phyloP scores from a whole-genome alignment of 2,888 invertebrate genomes.

The Ditula angustiorana region DNA sequence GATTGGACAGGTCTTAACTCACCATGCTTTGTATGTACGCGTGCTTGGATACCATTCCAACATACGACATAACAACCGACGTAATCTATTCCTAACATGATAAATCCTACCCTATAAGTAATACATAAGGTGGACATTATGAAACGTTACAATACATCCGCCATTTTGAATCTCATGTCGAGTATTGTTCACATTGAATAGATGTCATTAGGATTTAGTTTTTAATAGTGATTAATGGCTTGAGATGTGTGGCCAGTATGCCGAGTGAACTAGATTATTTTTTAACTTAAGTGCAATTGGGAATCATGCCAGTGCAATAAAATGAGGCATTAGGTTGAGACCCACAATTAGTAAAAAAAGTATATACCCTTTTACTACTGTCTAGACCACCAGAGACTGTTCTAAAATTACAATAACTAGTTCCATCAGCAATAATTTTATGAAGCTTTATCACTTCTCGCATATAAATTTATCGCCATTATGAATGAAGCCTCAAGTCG shows the following conservation, averaged over 20 bases:
- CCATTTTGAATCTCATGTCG: slow-evolving; percentile 53
- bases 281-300: no score
- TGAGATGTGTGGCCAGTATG: slow-evolving; percentile 8
- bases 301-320: no score
- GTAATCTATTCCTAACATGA: no score
- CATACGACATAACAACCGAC: background rate
- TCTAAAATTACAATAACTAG: background rate
- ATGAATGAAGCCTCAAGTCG: background rate
- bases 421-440: background rate
- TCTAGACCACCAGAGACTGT: no score
- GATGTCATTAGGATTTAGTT: slow-evolving; percentile 7
- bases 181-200: slow-evolving; percentile 9
- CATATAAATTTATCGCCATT: background rate
- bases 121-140: background rate
- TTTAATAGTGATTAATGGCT: slow-evolving; percentile 3
- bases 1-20: slow-evolving; percentile 78
- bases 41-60: slow-evolving; percentile 35
- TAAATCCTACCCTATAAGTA: background rate
- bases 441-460: background rate
- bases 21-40: slow-evolving; percentile 72
- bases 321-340: no score
- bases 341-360: no score
- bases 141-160: background rate
- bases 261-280: background rate
- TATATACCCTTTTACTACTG: no score